Percentiles rank a stretch among this genome's conserved stretches.
These are phyloP conservation scores for Amorpha juglandis DNA, from an alignment of 2,888 invertebrate species.

Conservation along the genomic window DNA sequence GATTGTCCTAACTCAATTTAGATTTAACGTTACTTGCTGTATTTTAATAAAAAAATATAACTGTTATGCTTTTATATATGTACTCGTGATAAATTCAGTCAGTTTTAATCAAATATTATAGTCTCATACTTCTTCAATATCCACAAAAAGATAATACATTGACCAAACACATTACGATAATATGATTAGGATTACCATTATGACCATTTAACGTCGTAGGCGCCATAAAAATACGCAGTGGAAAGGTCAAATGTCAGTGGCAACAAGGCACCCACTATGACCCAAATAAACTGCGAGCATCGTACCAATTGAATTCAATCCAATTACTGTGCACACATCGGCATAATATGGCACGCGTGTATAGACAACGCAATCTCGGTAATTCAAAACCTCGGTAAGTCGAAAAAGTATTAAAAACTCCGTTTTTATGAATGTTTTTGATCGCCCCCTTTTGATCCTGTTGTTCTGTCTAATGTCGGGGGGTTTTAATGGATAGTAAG, in stretches of 20 bases:
- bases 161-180: not conserved
- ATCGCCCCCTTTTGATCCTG: too few relatives aligned
- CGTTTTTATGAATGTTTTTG: too few relatives aligned
- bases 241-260: constrained; percentile 57
- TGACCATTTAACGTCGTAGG: constrained; percentile 44
- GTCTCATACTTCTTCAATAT: not conserved
- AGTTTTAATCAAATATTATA: too few relatives aligned
- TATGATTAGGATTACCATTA: constrained; percentile 29
- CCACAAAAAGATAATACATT: not conserved
- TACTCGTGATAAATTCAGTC: too few relatives aligned
- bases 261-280: constrained; percentile 57
- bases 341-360: constrained; percentile 37
- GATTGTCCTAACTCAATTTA: too few relatives aligned
- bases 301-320: constrained; percentile 75
- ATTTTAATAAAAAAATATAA: too few relatives aligned
- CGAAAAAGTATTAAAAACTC: not conserved
- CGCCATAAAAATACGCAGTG: constrained; percentile 43
- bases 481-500: too few relatives aligned
- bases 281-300: constrained; percentile 69
- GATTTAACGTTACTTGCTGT: too few relatives aligned
- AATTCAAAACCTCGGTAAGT: constrained; percentile 24
- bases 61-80: too few relatives aligned
- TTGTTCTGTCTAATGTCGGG: too few relatives aligned
- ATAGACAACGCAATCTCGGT: constrained; percentile 28
- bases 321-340: constrained; percentile 66